Evolutionary conservation across 2,113 vertebrate species (phyloP).

Genomic region (Triplophysa dalaica): DNA sequence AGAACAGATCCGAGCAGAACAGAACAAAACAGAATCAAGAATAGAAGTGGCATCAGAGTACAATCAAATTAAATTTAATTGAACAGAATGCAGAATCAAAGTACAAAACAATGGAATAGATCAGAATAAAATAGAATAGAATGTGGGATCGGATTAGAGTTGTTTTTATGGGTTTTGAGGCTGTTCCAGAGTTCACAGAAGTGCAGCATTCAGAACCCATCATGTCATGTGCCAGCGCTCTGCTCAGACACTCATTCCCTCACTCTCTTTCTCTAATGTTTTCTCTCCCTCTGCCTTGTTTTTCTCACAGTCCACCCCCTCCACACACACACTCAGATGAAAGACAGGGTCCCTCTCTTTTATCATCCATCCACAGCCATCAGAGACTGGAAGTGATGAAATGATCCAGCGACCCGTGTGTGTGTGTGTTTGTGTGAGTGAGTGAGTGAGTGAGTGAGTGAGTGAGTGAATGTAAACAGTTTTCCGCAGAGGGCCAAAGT

Average conservation of each 20-base stretch:
- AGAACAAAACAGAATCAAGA: background rate
- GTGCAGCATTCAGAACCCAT: constrained; percentile 46
- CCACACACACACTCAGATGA: constrained; percentile 45
- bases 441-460: background rate
- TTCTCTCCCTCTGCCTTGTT: constrained; percentile 22
- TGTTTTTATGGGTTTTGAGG: constrained; percentile 17
- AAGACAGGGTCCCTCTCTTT: constrained; percentile 53
- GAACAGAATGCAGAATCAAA: background rate
- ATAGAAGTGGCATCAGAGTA: background rate
- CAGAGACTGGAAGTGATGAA: constrained; percentile 52
- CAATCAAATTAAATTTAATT: background rate
- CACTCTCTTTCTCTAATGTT: constrained; percentile 25
- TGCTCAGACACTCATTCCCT: constrained; percentile 20
- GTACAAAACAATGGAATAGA: background rate
- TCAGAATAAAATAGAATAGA: background rate
- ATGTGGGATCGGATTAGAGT: constrained; percentile 21
- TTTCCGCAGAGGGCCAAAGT: constrained; percentile 12
- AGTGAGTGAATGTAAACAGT: constrained; percentile 35
- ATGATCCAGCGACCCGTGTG: constrained; percentile 40
- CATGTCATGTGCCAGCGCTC: constrained; percentile 43
- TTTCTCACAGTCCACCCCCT: background rate
- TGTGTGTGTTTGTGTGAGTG: background rate
- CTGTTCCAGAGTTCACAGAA: constrained; percentile 34
- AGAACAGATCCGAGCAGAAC: background rate
- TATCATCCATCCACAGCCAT: constrained; percentile 59